These are phyloP conservation scores for Drosophila lutescens DNA, from an alignment of 2,888 invertebrate species.

Conservation along the genomic window DNA sequence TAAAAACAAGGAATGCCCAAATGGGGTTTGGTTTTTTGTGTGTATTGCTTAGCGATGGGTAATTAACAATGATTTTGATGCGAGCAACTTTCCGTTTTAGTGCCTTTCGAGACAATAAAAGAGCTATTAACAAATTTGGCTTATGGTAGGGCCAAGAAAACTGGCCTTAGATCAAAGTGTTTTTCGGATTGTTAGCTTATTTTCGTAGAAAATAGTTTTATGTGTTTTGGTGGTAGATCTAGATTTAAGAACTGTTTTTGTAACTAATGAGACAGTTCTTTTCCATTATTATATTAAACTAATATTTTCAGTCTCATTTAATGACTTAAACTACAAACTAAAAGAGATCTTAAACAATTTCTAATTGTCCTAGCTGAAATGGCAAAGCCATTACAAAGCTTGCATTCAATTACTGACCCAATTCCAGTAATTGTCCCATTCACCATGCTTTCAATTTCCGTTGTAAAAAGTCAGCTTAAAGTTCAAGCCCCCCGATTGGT, in stretches of 20 bases:
- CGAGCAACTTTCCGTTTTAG: conserved; percentile 5
- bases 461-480: conserved; percentile 27
- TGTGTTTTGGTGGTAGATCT: no score
- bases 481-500: conserved; percentile 27
- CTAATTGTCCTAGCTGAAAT: conserved; percentile 8
- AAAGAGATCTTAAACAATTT: conserved; percentile 1
- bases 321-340: not conserved
- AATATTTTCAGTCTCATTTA: no score
- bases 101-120: conserved; percentile 14
- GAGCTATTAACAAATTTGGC: conserved; percentile 4
- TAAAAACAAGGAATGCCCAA: conserved; percentile 13
- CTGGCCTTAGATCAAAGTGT: not conserved
- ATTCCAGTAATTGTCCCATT: conserved; percentile 13
- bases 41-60: conserved; percentile 2
- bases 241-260: not conserved
- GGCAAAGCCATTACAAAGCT: not conserved
- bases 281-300: not conserved
- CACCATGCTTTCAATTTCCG: not conserved
- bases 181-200: not conserved
- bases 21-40: not conserved
- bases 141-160: not conserved
- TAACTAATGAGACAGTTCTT: not conserved
- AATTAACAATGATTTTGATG: conserved; percentile 19
- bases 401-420: conserved; percentile 17
- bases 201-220: not conserved